phyloP scores from a whole-genome alignment of 1,140 invertebrate genomes.

The Panagrolaimus sp. region DNA sequence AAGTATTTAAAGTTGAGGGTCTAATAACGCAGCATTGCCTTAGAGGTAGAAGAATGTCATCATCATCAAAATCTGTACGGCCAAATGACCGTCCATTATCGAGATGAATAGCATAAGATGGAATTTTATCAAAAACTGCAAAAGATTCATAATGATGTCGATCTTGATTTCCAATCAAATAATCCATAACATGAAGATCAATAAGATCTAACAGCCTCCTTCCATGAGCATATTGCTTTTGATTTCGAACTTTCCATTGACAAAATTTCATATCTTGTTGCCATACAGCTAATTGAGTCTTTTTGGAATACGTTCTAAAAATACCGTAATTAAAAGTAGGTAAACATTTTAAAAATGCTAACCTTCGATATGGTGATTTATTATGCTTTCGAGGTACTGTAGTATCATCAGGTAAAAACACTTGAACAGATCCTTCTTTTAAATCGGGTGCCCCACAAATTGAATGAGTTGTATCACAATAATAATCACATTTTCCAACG shows the following conservation, averaged over 20 bases:
- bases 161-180: conserved; percentile 60
- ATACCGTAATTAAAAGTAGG: background rate
- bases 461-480: conserved; percentile 95
- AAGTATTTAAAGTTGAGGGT: conserved; percentile 35
- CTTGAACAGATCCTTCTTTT: conserved; percentile 89
- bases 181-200: conserved; percentile 66
- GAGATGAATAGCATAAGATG: conserved; percentile 58
- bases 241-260: conserved; percentile 72
- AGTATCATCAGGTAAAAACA: conserved; percentile 75
- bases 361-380: conserved; percentile 89
- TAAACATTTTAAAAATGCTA: conserved; percentile 51
- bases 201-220: conserved; percentile 84
- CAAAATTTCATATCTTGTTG: conserved; percentile 88
- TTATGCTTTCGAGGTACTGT: conserved; percentile 80
- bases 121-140: conserved; percentile 42
- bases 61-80: conserved; percentile 44
- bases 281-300: conserved; percentile 86
- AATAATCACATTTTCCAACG: conserved; percentile 82
- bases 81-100: conserved; percentile 58
- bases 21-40: conserved; percentile 46
- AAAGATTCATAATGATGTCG: conserved; percentile 60
- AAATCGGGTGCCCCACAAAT: conserved; percentile 90
- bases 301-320: conserved; percentile 75
- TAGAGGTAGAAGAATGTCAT: conserved; percentile 48
- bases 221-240: conserved; percentile 82